phyloP scores from a whole-genome alignment of 1,140 invertebrate species.

The Venturia canescens region DNA sequence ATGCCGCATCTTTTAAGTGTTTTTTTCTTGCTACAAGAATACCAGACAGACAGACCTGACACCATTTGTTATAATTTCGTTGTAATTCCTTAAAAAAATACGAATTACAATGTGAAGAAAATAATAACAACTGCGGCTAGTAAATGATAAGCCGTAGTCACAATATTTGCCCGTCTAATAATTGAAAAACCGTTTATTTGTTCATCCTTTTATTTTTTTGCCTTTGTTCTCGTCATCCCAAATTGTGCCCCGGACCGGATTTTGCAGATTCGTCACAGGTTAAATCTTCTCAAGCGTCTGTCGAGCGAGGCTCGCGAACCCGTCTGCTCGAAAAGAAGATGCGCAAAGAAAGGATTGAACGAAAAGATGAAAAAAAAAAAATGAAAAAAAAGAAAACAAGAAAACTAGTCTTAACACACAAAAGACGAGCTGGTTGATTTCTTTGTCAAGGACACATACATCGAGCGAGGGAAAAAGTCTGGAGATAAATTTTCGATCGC shows the following conservation, averaged over 20 bases:
- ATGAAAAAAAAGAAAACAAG: neutral
- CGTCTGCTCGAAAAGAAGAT: neutral
- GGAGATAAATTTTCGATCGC: neutral
- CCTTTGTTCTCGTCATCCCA: neutral
- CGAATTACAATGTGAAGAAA: neutral
- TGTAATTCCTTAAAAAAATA: neutral
- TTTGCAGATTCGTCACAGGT: neutral
- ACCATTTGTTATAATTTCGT: neutral
- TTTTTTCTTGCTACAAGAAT: too few species aligned
- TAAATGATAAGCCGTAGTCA: neutral
- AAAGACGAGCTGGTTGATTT: neutral
- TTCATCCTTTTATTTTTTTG: neutral
- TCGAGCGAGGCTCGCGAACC: neutral
- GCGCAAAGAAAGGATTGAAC: neutral
- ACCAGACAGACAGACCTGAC: too few species aligned
- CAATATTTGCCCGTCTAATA: neutral
- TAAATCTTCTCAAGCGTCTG: neutral
- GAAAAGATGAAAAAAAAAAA: neutral
- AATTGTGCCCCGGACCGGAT: neutral
- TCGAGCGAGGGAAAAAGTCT: neutral
- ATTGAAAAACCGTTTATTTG: neutral
- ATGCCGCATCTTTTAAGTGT: too few species aligned
- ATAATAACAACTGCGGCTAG: neutral
- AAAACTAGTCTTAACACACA: conserved; percentile 13
- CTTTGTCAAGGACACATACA: neutral